Conservation (phyloP, 2,797 vertebrate genomes). For the Mormyrus hasselquistii region DNA sequence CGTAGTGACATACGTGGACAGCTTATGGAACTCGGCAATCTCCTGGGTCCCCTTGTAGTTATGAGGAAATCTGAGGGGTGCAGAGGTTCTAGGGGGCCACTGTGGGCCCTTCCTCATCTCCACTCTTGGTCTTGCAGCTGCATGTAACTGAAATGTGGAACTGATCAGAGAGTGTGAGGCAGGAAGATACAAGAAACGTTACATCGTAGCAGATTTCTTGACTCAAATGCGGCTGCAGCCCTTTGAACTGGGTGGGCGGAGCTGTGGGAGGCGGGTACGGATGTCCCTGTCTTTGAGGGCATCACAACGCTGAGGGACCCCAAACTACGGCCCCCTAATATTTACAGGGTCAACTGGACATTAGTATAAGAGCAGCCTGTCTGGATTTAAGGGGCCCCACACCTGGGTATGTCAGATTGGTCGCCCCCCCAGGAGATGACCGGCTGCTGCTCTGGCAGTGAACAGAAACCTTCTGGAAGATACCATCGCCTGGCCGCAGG, state of each 20-base stretch:
- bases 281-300: not conserved
- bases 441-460: not conserved
- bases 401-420: not conserved
- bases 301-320: not conserved
- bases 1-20: not conserved
- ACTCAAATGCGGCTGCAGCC: slow-evolving; percentile 29
- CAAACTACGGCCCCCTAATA: not conserved
- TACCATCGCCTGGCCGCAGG: not conserved
- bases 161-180: slow-evolving; percentile 33
- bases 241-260: not conserved
- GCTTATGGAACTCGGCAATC: not conserved
- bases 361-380: not conserved
- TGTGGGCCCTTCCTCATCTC: not conserved
- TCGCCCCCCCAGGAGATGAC: not conserved
- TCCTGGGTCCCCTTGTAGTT: not conserved
- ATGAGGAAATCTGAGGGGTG: not conserved
- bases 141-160: slow-evolving; percentile 38
- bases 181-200: slow-evolving; percentile 17
- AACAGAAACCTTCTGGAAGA: not conserved
- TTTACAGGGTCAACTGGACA: not conserved
- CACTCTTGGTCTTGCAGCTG: not conserved
- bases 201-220: slow-evolving; percentile 35
- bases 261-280: not conserved
- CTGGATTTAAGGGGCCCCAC: not conserved
- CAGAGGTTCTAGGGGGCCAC: not conserved